These are phyloP conservation scores for Megaleporinus macrocephalus DNA, from an alignment of 2,113 vertebrate genomes.

Conservation along the genomic window DNA sequence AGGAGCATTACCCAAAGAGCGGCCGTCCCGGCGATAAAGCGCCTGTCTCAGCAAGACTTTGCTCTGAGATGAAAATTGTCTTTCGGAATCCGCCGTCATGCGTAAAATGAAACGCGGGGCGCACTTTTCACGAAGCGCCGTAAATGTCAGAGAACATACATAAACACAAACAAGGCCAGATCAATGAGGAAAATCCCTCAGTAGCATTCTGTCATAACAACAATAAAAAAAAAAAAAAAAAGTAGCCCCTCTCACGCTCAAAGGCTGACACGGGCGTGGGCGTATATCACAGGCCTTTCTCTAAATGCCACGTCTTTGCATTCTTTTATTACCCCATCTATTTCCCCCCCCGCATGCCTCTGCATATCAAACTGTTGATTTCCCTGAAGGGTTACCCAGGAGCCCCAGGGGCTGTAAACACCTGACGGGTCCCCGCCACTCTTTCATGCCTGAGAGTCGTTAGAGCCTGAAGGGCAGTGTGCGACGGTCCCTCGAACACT, in stretches of 20 bases:
- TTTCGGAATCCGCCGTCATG: constrained; percentile 29
- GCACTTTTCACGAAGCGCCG: constrained; percentile 44
- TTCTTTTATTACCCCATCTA: constrained; percentile 42
- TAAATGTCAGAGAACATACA: constrained; percentile 58
- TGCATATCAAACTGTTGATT: constrained; percentile 57
- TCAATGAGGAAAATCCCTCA: constrained; percentile 45
- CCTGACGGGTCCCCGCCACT: constrained; percentile 36
- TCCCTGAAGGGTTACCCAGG: constrained; percentile 41
- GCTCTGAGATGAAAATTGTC: constrained; percentile 38
- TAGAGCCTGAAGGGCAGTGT: constrained; percentile 45
- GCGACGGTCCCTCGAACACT: not conserved
- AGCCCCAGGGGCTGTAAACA: constrained; percentile 35
- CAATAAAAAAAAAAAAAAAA: constrained; percentile 48
- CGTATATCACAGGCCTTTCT: constrained; percentile 42
- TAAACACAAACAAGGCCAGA: constrained; percentile 56
- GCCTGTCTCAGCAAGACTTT: constrained; percentile 37
- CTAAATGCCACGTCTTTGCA: constrained; percentile 55
- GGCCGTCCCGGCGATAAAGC: constrained; percentile 43
- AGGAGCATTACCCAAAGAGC: constrained; percentile 37
- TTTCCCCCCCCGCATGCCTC: constrained; percentile 31
- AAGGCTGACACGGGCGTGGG: constrained; percentile 38
- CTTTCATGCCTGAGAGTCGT: constrained; percentile 46
- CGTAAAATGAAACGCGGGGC: constrained; percentile 48
- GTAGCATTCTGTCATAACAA: constrained; percentile 47
- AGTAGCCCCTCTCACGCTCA: constrained; percentile 20